Base-by-base conservation (phyloP, 2,113 vertebrate species). In the Carollia perspicillata region DNA sequence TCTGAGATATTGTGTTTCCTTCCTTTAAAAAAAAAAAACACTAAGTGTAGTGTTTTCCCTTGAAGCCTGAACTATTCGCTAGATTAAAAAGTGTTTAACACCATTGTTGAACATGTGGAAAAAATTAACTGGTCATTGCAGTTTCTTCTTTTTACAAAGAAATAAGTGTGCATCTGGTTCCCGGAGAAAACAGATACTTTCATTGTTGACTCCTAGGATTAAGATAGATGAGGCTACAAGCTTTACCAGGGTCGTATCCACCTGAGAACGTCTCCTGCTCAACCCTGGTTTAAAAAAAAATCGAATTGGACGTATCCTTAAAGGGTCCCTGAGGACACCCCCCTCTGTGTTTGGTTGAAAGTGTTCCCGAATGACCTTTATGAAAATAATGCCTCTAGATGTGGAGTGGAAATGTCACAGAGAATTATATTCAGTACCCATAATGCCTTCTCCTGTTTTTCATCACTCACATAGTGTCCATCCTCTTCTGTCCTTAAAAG, bases 1-100 rank as follows among this genome's bases (percentile, higher is more conserved):
- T 95, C 84, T 97, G 85, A 96, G 97, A 88, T 90, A 93, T 30
- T 98, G 97, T 97, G 33, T 97, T 97, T 90, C 87, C 96, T 97
- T 97, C 78, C 42, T 95, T 98, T 65, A 40, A 81, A 93, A 96
- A 35, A 23, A 40, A 71, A 97, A 95, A 14, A 49, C 47, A 96
- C 88, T 96, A 89, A 93, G 72, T 95, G 97, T 97, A 66, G 91
- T 97, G 90, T 71, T 96, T 98, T 97, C 90, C 93, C 84, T 86
- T 85, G 60, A 42, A 97, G 89, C 89, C 71, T 84, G 63, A 85
- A 85, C 97, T 94, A 97, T 95, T 97, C 98, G 87, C 11, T 94
- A 53, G 72, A 95, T 93, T 96, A 77, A 97, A 97, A 96, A 94
- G 78, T 65, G 88, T 97, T 97, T 95, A 87, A 60, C 93, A 96